Evolutionary conservation across 2,113 vertebrate genomes (phyloP).

Genomic region (Menidia beryllina): DNA sequence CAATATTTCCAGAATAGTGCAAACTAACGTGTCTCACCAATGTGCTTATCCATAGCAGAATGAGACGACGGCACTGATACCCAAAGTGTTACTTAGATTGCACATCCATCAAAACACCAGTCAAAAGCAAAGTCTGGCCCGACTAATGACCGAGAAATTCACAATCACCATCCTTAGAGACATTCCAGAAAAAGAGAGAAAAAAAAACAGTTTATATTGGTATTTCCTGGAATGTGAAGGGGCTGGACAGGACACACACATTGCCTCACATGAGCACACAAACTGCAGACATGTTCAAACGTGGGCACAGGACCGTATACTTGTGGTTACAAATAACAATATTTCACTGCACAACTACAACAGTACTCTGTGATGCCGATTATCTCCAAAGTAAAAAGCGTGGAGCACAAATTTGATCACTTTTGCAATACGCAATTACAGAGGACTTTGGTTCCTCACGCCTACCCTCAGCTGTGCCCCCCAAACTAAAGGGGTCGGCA

Average conservation of each 20-base stretch:
- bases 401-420: conserved; percentile 14
- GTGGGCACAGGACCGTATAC: conserved; percentile 24
- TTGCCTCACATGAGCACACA: conserved; percentile 53
- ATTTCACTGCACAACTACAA: conserved; percentile 18
- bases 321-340: conserved; percentile 60
- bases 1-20: neutral
- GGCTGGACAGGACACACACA: conserved; percentile 62
- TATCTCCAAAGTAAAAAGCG: conserved; percentile 23
- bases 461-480: conserved; percentile 15
- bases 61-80: neutral
- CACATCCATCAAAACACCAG: conserved; percentile 15
- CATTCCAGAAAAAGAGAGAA: conserved; percentile 20
- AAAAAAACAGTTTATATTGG: conserved; percentile 68
- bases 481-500: conserved; percentile 48
- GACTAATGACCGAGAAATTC: conserved; percentile 29
- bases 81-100: conserved; percentile 6
- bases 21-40: neutral
- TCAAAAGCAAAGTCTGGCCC: neutral
- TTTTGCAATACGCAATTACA: conserved; percentile 29
- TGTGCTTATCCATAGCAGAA: neutral
- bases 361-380: conserved; percentile 6
- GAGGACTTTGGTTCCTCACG: conserved; percentile 36
- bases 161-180: conserved; percentile 43
- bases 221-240: conserved; percentile 77
- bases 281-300: conserved; percentile 66